Base-by-base conservation (phyloP, 1,140 invertebrate species). In the Saccostrea echinata region DNA sequence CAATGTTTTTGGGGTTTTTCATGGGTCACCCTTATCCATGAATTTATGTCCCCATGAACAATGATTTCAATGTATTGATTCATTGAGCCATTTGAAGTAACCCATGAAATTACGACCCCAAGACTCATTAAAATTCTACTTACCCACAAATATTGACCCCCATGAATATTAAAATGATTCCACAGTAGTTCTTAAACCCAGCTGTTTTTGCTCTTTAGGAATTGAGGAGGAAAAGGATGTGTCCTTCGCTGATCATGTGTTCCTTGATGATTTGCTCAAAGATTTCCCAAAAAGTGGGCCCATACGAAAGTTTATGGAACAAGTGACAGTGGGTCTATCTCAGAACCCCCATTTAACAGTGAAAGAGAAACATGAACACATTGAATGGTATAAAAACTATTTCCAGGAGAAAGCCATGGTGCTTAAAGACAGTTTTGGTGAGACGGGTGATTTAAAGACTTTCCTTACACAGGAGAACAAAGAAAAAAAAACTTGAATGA, bases 231-330 rank as follows among this genome's bases (percentile, higher is more conserved):
- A 99, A 86, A 68, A 88, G 33, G 91, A 93, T 18, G 90, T 91
- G 3, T 88, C 88, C 43, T 95, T 95, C 84, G 90, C 93, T 88
- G 93, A 95, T 85, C 99, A 99, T 93, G 96, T 99, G 24, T 99
- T 99, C 94, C 94, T 99, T 12, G 98, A 99, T 89, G 94, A 96
- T 27, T 96, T 98, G 94, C 95, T 99, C 30, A 96, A 97, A 93
- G 96, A 96, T 52, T 99, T 99, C 95, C 98, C 99, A 0, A 96
- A 95, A 57, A 96, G 96, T 92, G 98, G 98, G 0, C 98, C 98
- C 0, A 96, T 99, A 86, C 95, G 97, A 24, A 97, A 99, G 94
- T 99, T 99, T 94, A 99, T 99, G 98, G 98, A 99, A 94, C 95
- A 99, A 9, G 98, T 99, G 0, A 97, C 97, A 91, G 96, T 97